Conservation (phyloP, 2,113 vertebrate genomes). For the Psilopogon haemacephalus region DNA sequence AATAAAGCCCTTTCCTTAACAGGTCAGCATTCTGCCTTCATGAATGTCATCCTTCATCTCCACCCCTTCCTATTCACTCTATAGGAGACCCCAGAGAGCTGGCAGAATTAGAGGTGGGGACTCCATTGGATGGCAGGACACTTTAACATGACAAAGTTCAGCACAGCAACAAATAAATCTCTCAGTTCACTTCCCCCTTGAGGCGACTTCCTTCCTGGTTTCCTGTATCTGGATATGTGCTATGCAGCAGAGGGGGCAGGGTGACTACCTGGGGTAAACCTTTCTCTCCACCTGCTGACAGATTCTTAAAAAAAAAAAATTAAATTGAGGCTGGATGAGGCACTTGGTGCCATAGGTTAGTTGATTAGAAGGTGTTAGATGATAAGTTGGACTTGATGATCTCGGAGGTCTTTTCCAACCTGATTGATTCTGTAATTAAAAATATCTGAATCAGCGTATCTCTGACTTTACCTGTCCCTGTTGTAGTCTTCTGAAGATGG, state of each 20-base stretch:
- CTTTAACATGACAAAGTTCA: slow-evolving; percentile 50
- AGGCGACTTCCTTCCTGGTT: slow-evolving; percentile 53
- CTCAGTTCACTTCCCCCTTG: slow-evolving; percentile 19
- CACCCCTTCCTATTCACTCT: not conserved
- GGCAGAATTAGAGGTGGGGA: not conserved
- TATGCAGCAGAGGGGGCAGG: not conserved
- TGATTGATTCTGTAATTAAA: too few relatives aligned
- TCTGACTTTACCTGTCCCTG: not conserved
- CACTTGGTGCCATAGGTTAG: too few relatives aligned
- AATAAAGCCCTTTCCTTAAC: not conserved
- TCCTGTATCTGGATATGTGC: slow-evolving; percentile 3
- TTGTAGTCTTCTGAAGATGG: not conserved
- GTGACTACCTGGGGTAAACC: slow-evolving; percentile 15
- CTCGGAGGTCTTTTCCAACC: too few relatives aligned
- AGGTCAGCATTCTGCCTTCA: not conserved
- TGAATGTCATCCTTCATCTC: not conserved
- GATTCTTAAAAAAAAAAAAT: too few relatives aligned
- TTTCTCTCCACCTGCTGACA: not conserved
- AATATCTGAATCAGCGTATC: not conserved
- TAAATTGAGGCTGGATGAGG: too few relatives aligned
- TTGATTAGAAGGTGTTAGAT: too few relatives aligned
- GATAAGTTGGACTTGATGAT: too few relatives aligned
- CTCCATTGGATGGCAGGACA: not conserved
- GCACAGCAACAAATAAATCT: slow-evolving; percentile 46
- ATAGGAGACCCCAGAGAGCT: not conserved